These are phyloP conservation scores for Epizoanthus ramosus DNA, from an alignment of 92 coral and sea anemone genomes.

Conservation along the genomic window DNA sequence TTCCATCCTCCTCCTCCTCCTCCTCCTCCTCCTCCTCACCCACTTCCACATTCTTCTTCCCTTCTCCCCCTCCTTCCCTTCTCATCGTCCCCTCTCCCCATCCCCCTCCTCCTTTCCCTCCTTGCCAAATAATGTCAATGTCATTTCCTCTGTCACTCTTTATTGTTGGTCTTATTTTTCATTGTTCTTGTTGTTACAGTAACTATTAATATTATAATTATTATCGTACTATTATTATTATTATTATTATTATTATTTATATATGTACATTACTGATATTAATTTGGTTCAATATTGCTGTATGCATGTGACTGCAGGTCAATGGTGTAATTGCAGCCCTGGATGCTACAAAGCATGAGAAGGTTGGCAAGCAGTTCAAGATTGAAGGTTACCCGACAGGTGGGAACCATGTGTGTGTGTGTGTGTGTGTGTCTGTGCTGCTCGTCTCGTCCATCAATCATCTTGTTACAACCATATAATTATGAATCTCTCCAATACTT, in stretches of 20 bases:
- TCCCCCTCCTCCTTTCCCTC: too few species aligned
- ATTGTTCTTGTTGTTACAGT: background rate
- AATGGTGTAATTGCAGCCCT: slow-evolving; percentile 89
- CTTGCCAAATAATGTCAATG: too few species aligned
- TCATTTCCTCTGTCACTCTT: background rate
- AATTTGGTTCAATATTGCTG: background rate
- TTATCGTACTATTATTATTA: too few species aligned
- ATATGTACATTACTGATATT: too few species aligned
- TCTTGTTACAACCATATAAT: too few species aligned
- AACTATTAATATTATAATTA: too few species aligned
- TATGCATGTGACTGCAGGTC: slow-evolving; percentile 46
- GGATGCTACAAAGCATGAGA: slow-evolving; percentile 87
- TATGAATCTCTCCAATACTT: too few species aligned
- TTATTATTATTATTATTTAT: too few species aligned
- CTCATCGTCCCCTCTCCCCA: background rate
- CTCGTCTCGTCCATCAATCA: too few species aligned
- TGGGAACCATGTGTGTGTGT: background rate
- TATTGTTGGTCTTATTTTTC: too few species aligned
- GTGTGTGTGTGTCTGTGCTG: background rate
- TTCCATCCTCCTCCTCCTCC: background rate
- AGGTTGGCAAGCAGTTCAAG: slow-evolving; percentile 80
- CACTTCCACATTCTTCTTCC: too few species aligned
- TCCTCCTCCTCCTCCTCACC: too few species aligned
- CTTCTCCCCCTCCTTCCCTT: background rate
- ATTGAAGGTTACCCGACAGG: slow-evolving; percentile 97